Evolutionary conservation across 2,888 invertebrate genomes (phyloP), one percentile per base, ranked within the genome.

Genomic region (Scaptomyza polygonia): DNA sequence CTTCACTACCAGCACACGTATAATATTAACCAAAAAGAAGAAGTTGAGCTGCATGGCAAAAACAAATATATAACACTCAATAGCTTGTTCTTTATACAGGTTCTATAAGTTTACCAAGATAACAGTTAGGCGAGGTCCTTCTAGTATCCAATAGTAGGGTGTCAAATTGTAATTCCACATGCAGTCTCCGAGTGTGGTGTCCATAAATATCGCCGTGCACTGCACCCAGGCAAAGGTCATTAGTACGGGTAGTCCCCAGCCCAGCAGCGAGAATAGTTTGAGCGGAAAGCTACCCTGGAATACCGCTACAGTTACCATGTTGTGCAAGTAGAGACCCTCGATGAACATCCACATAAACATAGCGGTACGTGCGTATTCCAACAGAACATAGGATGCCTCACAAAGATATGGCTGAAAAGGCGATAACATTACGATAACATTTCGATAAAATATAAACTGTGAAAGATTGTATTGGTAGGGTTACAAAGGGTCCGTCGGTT

Each of bases 291-390:
- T 88, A 63, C 94, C 95, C 88, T 95, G 94, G 80, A 96, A 94
- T 0, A 95, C 94, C 6, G 94, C 94, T 0, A 95, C 94, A 56
- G 97, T 96, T 39, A 97, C 95, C 90, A 97, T 95, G 71, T 95
- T 96, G 91, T 98, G 96, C 25, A 99, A 92, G 89, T 97, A 97
- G 12, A 97, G 93, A 0, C 98, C 98, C 90, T 99, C 98, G 54
- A 98, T 95, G 85, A 98, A 96, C 97, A 98, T 98, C 98, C 99
- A 99, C 94, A 96, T 95, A 89, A 98, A 98, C 94, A 97, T 97
- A 0, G 96, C 96, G 0, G 97, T 96, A 70, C 96, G 95, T 0
- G 96, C 95, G 89, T 97, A 98, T 89, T 99, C 99, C 73, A 98
- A 91, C 1, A 97, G 91, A 0, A 96, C 93, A 91, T 96, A 96